These are phyloP conservation scores for Manis pentadactyla DNA, from an alignment of 2,797 vertebrate species.

Conservation along the genomic window DNA sequence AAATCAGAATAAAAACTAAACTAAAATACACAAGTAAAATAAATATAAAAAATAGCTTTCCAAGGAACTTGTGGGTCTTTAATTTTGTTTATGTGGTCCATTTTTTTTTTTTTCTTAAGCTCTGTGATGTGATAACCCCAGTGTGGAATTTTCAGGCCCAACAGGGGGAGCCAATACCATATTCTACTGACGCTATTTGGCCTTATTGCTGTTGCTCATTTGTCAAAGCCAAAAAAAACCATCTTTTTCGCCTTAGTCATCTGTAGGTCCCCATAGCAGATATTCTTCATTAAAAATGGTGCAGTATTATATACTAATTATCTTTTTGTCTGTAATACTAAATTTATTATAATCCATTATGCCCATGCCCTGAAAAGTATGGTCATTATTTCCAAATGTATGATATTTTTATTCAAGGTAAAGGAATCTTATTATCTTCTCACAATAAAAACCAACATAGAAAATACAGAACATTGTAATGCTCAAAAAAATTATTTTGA, in stretches of 20 bases:
- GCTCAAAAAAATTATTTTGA: neutral
- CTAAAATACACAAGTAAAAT: neutral
- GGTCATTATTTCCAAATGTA: slow-evolving; percentile 6
- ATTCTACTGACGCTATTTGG: neutral
- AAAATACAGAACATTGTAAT: slow-evolving; percentile 41
- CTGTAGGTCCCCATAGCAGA: neutral
- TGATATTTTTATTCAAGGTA: slow-evolving; percentile 8
- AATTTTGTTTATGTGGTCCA: neutral
- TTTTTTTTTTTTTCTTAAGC: neutral
- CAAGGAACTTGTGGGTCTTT: neutral
- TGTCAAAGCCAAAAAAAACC: neutral
- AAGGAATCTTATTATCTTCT: neutral
- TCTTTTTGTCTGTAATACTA: neutral
- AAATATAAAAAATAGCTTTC: neutral
- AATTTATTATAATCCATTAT: neutral
- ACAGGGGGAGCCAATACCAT: slow-evolving; percentile 72
- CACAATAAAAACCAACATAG: neutral
- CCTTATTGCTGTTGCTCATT: neutral
- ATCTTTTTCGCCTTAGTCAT: neutral
- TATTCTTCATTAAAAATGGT: neutral
- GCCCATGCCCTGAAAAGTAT: neutral
- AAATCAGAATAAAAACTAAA: neutral
- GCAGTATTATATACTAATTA: neutral
- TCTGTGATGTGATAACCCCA: neutral
- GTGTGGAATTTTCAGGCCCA: slow-evolving; percentile 43